A percentile compares a stretch with the other conserved stretches of the same genome.
phyloP scores from a whole-genome alignment of 35 echinoderm and acorn worm genomes.

The Heliocidaris tuberculata region DNA sequence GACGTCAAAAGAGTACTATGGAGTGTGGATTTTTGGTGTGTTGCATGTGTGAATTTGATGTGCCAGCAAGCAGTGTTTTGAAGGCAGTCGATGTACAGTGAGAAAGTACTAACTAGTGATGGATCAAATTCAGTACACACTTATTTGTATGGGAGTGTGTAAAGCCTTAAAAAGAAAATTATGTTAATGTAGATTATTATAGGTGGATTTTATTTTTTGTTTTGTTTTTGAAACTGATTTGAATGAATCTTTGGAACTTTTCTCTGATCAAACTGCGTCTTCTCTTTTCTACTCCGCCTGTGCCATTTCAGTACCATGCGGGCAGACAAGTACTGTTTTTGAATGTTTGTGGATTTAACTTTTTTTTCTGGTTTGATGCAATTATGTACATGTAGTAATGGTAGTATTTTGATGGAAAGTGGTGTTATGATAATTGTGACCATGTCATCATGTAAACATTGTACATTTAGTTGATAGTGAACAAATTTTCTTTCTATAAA shows the following conservation, averaged over 20 bases:
- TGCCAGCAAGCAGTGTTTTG: background rate
- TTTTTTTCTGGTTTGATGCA: background rate
- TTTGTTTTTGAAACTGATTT: background rate
- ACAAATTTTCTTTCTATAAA: background rate
- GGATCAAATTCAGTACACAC: background rate
- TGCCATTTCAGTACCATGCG: background rate
- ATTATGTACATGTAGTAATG: background rate
- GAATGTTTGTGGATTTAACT: background rate
- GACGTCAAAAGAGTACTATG: background rate
- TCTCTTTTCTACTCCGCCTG: constrained; percentile 8
- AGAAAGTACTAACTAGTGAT: background rate
- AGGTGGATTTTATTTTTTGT: background rate
- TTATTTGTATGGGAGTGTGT: background rate
- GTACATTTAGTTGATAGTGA: background rate
- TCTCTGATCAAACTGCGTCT: background rate
- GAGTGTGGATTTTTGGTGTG: background rate
- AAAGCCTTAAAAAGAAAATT: background rate
- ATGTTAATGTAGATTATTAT: background rate
- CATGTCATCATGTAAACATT: background rate
- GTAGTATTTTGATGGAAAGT: constrained; percentile 11
- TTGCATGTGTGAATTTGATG: background rate
- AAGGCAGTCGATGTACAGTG: background rate
- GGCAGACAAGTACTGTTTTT: background rate
- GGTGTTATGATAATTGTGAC: background rate
- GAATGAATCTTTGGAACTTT: background rate